phyloP scores from a whole-genome alignment of 2,797 vertebrate genomes.

The Artibeus lituratus region DNA sequence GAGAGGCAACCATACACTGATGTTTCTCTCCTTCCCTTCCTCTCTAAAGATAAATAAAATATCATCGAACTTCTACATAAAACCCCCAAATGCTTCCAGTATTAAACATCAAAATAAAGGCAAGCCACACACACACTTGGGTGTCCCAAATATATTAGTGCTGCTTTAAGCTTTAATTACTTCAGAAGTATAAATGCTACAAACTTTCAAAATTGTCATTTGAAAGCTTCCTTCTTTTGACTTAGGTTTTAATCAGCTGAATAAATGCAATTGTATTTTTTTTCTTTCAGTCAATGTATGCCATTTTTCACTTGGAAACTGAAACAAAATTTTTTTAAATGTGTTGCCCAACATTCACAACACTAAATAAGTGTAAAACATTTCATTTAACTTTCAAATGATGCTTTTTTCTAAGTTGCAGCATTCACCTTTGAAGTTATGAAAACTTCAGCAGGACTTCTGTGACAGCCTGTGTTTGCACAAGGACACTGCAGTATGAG shows the following conservation, averaged over 20 bases:
- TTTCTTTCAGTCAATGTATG: not conserved
- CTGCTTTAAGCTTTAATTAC: not conserved
- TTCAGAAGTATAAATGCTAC: not conserved
- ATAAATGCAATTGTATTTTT: not conserved
- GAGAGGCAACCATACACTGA: no score
- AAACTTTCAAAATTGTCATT: not conserved
- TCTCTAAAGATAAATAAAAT: no score
- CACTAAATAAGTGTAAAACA: not conserved
- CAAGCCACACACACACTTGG: not conserved
- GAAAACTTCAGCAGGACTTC: not conserved
- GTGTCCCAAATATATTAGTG: not conserved
- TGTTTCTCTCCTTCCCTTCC: no score
- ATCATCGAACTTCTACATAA: not conserved
- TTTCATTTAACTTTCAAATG: not conserved
- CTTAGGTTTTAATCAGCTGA: conserved; percentile 6
- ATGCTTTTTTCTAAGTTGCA: not conserved
- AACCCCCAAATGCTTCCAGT: not conserved
- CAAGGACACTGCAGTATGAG: no score
- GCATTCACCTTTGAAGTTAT: not conserved
- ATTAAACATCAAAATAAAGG: not conserved
- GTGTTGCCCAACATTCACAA: not conserved
- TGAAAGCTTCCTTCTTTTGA: not conserved
- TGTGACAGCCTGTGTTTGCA: not conserved
- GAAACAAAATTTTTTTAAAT: not conserved
- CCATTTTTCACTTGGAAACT: not conserved